Percentiles rank a stretch among this genome's conserved stretches.
Conservation (phyloP, 2,888 invertebrate species). For the Sepiola atlantica region DNA sequence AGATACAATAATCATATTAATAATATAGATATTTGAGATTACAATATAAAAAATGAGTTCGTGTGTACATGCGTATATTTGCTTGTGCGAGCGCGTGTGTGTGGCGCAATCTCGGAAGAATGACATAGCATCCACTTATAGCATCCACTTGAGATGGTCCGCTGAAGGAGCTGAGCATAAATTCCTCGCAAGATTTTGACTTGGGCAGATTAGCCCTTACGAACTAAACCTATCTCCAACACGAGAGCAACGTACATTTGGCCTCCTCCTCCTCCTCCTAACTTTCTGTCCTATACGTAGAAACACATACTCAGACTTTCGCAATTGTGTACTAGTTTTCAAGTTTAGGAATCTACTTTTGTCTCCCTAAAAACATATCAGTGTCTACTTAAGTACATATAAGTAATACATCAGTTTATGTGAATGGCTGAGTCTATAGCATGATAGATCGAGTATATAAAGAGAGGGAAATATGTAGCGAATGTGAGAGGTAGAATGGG, state of each 20-base stretch:
- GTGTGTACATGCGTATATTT: no score
- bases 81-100: not conserved
- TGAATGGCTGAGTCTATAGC: not conserved
- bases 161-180: constrained; percentile 32
- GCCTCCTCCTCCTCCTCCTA: not conserved
- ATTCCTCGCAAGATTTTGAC: not conserved
- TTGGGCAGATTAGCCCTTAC: not conserved
- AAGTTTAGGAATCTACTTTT: not conserved
- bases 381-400: not conserved
- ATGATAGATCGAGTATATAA: not conserved
- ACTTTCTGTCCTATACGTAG: not conserved
- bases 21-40: not conserved
- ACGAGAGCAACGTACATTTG: not conserved
- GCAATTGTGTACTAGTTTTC: not conserved
- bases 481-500: not conserved
- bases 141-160: constrained; percentile 9
- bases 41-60: not conserved
- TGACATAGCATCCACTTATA: constrained; percentile 15
- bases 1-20: not conserved
- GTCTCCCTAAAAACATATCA: not conserved
- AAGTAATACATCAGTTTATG: not conserved
- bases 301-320: not conserved
- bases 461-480: not conserved
- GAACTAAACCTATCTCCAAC: no score
- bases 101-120: not conserved